Evolutionary conservation across 2,888 invertebrate species (phyloP).

Genomic region (Drosophila multiciliata): DNA sequence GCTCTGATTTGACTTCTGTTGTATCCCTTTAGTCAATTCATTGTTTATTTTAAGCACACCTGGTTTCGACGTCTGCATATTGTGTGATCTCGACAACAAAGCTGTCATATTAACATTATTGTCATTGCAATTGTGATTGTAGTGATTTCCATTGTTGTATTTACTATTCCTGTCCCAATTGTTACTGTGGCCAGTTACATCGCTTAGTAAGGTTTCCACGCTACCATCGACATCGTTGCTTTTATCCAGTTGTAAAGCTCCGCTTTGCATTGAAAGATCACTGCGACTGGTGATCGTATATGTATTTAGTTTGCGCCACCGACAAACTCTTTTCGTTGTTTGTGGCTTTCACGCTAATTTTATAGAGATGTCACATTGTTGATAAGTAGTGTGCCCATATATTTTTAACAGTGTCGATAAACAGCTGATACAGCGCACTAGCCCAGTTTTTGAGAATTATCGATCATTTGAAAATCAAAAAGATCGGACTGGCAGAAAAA

Average conservation of each 20-base stretch:
- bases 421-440: not conserved
- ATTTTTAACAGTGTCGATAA: not conserved
- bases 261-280: constrained; percentile 57
- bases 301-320: constrained; percentile 40
- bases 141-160: constrained; percentile 16
- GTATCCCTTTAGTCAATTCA: constrained; percentile 58
- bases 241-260: constrained; percentile 38
- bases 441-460: not conserved
- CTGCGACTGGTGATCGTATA: constrained; percentile 42
- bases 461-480: not conserved
- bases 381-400: constrained; percentile 45
- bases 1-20: constrained; percentile 56
- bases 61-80: constrained; percentile 33
- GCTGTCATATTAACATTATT: constrained; percentile 24
- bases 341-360: constrained; percentile 47
- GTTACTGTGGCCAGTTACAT: constrained; percentile 9
- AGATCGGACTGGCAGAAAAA: not conserved
- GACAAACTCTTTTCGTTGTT: constrained; percentile 44
- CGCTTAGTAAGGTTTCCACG: constrained; percentile 42
- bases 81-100: constrained; percentile 31
- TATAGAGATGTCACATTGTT: constrained; percentile 45
- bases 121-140: constrained; percentile 7
- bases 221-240: constrained; percentile 38
- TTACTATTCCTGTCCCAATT: constrained; percentile 2
- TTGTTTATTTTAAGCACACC: constrained; percentile 57